Conservation (phyloP, 1,140 invertebrate genomes). For the Drosophila gunungcola region DNA sequence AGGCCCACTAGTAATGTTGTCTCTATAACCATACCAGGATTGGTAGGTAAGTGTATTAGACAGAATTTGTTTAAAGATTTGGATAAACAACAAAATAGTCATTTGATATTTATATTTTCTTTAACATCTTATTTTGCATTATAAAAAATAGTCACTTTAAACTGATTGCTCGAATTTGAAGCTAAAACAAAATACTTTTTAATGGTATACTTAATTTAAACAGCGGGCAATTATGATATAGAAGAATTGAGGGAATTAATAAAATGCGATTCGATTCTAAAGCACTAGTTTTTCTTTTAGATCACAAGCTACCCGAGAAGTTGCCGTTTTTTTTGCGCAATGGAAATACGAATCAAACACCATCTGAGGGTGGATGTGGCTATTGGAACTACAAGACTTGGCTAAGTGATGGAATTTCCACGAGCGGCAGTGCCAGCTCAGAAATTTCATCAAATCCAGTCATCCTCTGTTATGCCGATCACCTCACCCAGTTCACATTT, state of each 20-base stretch:
- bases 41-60: slow-evolving; percentile 43
- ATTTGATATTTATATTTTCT: not conserved
- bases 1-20: slow-evolving; percentile 63
- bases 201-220: no score
- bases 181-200: no score
- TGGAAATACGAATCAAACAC: not conserved
- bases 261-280: no score
- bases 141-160: not conserved
- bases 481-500: slow-evolving; percentile 88
- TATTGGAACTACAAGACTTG: slow-evolving; percentile 80
- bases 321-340: slow-evolving; percentile 63
- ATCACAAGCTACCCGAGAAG: slow-evolving; percentile 26
- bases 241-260: no score
- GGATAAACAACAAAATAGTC: no score
- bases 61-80: no score
- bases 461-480: slow-evolving; percentile 86
- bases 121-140: not conserved
- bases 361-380: slow-evolving; percentile 53
- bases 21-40: slow-evolving; percentile 73
- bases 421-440: not conserved
- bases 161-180: no score
- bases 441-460: not conserved
- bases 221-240: no score
- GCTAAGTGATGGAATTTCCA: slow-evolving; percentile 61
- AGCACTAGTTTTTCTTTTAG: slow-evolving; percentile 16